Evolutionary conservation across 64 coral and sea anemone species (phyloP).

Genomic region (Dendrophyllia cribrosa): DNA sequence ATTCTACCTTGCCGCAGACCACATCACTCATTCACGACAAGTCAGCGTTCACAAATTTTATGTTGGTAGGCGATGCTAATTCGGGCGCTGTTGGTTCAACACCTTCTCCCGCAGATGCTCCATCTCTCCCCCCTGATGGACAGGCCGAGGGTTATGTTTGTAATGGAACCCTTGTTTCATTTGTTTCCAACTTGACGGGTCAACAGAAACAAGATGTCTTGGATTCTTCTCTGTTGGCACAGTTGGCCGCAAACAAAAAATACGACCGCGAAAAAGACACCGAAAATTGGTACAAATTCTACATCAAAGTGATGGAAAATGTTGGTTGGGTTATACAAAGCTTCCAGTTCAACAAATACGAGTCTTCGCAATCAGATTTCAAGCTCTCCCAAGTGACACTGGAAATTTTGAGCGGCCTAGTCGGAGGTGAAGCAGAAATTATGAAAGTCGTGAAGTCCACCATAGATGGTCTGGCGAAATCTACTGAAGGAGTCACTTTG

Average conservation of each 20-base stretch:
- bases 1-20: no score
- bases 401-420: constrained; percentile 10
- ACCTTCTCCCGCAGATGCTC: no score
- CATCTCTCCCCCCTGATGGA: no score
- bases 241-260: constrained; percentile 36
- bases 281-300: constrained; percentile 33
- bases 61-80: no score
- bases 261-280: constrained; percentile 2
- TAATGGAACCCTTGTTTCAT: constrained; percentile 11
- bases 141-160: neutral
- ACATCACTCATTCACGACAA: no score
- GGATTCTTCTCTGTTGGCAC: constrained; percentile 29
- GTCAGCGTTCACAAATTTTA: no score
- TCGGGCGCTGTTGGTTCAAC: no score
- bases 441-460: constrained; percentile 14
- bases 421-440: constrained; percentile 2
- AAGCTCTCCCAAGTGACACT: constrained; percentile 16
- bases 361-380: neutral
- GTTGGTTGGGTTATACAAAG: constrained; percentile 42
- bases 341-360: constrained; percentile 1
- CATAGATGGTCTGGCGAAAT: neutral
- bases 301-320: constrained; percentile 10
- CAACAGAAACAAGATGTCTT: constrained; percentile 55
- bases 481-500: neutral
- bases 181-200: neutral